Base-by-base conservation (phyloP, 2,797 vertebrate genomes). In the Sebastes hubbsi region DNA sequence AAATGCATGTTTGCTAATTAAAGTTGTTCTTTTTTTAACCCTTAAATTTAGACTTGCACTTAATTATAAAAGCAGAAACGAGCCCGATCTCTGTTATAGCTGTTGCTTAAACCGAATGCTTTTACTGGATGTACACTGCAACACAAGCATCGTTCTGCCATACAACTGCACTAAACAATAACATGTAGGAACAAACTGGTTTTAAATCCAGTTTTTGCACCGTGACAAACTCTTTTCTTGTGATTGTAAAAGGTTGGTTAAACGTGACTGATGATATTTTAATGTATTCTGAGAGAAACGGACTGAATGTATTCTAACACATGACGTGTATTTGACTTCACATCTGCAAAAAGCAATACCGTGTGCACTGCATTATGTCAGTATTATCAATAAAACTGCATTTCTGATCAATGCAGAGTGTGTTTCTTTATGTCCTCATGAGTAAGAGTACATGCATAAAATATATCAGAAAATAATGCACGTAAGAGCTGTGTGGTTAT, bases 371-470 rank as follows among this genome's bases (percentile, higher is more conserved):
- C 81, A 56, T 74, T 42, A 6, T 69, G 42, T 78, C 68, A 55
- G 61, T 75, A 83, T 67, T 36, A 80, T 80, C 80, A 92, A 92
- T 94, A 90, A 94, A 94, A 76, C 72, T 55, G 64, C 83, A 83
- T 80, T 91, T 90, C 59, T 68, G 42, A 62, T 72, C 8, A 30
- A 0, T 0, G 22, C 11, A 1, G 18, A 12, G 61, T 66, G 2
- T 72, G 13, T 76, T 76, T 67, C 11, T 70, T 54, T 24, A 56
- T 25, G n/a, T 55, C 12, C 8, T 52, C 1, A 20, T n/a, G 20
- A 18, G 16, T 18, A 3, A 1, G 6, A 16, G 38, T 18, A 49
- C 46, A 52, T 52, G 20, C 0, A 52, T 52, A 20, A 46, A 16
- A 20, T 52, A 20, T 52, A 52, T 52, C 18, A 9, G 46, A 52